Conservation (phyloP, 92 coral and sea anemone species). For the Siderastrea radians region DNA sequence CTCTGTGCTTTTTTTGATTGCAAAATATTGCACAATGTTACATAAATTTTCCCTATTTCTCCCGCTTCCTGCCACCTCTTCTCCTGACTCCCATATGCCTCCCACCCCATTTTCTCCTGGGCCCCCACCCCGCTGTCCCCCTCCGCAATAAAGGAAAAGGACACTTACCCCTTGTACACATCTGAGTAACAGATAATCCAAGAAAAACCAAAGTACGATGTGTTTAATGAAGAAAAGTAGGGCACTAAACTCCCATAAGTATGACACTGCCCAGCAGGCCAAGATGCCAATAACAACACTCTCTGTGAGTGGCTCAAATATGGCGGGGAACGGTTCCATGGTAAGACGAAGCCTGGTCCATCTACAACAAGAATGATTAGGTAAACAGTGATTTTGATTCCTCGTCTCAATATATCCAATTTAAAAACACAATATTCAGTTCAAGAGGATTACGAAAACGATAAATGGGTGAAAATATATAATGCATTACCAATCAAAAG, state of each 20-base stretch:
- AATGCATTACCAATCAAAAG: too few relatives aligned
- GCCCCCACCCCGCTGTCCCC: too few relatives aligned
- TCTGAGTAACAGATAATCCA: conserved; percentile 88
- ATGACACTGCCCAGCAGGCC: conserved; percentile 83
- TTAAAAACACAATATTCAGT: too few relatives aligned
- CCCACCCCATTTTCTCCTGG: too few relatives aligned
- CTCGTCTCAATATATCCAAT: not conserved
- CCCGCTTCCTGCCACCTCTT: too few relatives aligned
- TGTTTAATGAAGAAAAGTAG: conserved; percentile 78
- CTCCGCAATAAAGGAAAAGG: not conserved
- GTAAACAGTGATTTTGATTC: too few relatives aligned
- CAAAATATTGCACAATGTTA: too few relatives aligned
- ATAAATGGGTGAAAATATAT: too few relatives aligned
- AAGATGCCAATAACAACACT: conserved; percentile 81
- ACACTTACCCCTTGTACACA: conserved; percentile 90
- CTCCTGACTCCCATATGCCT: too few relatives aligned
- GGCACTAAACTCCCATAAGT: conserved; percentile 81
- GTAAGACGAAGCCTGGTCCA: conserved; percentile 98
- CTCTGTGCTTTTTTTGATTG: too few relatives aligned
- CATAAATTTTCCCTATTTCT: too few relatives aligned
- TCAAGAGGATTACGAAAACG: too few relatives aligned
- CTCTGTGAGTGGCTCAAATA: conserved; percentile 93
- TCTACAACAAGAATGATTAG: conserved; percentile 34
- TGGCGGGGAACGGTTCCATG: conserved; percentile 93
- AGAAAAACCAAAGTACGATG: conserved; percentile 76